Evolutionary conservation across 2,888 invertebrate genomes (phyloP).

Genomic region (Drosophila anomalata): DNA sequence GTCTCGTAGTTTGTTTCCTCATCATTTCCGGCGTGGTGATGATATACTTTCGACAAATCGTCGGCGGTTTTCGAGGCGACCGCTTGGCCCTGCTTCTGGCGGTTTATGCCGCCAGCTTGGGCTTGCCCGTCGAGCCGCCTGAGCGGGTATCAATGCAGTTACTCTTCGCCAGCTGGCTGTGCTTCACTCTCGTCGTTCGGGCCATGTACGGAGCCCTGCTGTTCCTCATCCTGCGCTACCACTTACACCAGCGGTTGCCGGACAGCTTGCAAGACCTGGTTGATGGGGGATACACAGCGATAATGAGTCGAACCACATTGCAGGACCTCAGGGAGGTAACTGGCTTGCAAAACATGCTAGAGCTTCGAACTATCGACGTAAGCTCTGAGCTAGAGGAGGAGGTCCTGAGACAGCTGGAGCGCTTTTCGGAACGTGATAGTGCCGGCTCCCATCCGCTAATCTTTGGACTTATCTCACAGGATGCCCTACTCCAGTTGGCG

Average conservation of each 20-base stretch:
- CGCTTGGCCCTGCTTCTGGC: slow-evolving; percentile 31
- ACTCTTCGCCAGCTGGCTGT: slow-evolving; percentile 57
- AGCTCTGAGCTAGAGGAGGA: slow-evolving; percentile 29
- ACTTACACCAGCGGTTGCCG: slow-evolving; percentile 56
- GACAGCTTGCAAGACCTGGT: slow-evolving; percentile 46
- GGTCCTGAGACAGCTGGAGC: slow-evolving; percentile 47
- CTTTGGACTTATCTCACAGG: slow-evolving; percentile 45
- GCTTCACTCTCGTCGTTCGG: slow-evolving; percentile 55
- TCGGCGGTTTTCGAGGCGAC: slow-evolving; percentile 1
- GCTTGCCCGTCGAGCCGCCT: slow-evolving; percentile 39
- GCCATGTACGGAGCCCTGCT: slow-evolving; percentile 61
- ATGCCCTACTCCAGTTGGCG: slow-evolving; percentile 45
- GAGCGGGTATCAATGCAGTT: slow-evolving; percentile 38
- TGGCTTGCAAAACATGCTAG: slow-evolving; percentile 23
- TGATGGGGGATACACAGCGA: slow-evolving; percentile 46
- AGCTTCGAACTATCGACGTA: slow-evolving; percentile 19
- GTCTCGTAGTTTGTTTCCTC: slow-evolving; percentile 48
- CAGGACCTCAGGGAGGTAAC: slow-evolving; percentile 44
- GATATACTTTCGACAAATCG: slow-evolving; percentile 12
- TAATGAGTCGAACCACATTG: slow-evolving; percentile 44
- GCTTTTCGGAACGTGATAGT: neutral
- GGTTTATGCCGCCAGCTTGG: slow-evolving; percentile 48
- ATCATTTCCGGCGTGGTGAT: slow-evolving; percentile 25
- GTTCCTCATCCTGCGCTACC: slow-evolving; percentile 59
- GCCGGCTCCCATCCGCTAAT: slow-evolving; percentile 19